Base-by-base conservation (phyloP, 2,888 invertebrate genomes). In the Acrobasis repandana region DNA sequence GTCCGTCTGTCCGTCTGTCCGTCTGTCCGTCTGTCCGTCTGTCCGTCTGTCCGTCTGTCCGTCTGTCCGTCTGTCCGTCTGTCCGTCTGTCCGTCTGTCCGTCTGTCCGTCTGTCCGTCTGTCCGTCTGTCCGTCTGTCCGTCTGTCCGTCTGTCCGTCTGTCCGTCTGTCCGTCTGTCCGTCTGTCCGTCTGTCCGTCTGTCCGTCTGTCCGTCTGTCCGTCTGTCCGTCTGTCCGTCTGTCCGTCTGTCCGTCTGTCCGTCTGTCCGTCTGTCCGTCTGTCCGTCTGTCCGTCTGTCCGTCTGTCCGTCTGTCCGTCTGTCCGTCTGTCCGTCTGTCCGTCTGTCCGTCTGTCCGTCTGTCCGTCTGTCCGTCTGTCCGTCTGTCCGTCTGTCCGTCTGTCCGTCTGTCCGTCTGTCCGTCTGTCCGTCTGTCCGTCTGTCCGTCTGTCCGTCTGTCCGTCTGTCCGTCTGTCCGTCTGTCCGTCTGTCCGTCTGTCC, bases 91-190 rank as follows among this genome's bases (percentile, higher is more conserved):
- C 34, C 34, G 34, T 34, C 58, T 62, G 56, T 57, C 63, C 57
- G 54, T 58, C 59, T 57, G 61, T 56, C 69, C 66, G 69, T 69
- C 73, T 68, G 71, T 70, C 63, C 71, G n/a, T 50, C 18, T 9
- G 50, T 50, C 50, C 34, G 34, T 34, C 34, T 9, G 34, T 34
- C 34, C 34, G 47, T 15, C 47, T 10, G n/a, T 47, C 16, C 16
- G 47, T 16, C 16, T 10, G 47, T 47, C 47, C 47, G n/a, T 47
- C 16, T 10, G 47, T 47, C 47, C n/a, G 16, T 47, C 47, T 10
- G 47, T 47, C 47, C 47, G n/a, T 47, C n/a, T 10, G 47, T 47
- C 47, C 34, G 34, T 34, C 34, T 9, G 34, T 34, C 34, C 34
- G 34, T 34, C 34, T 34, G 34, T 34, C 34, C 47, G 16, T 47